phyloP scores from a whole-genome alignment of 2,888 invertebrate species.

The Hypercompe scribonia region DNA sequence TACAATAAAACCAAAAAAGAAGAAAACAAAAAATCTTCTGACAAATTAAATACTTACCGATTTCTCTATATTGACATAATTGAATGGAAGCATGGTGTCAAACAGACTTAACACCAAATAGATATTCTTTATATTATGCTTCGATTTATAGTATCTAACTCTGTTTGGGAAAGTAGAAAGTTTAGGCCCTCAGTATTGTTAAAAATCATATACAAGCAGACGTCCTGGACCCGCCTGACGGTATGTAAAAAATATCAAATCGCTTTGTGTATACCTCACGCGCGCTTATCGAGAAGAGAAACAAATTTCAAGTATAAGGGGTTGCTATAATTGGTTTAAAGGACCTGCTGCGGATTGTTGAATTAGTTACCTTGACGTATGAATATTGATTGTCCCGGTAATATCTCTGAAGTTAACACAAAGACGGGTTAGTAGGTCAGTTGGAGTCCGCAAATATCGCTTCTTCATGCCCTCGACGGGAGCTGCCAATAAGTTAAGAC shows the following conservation, averaged over 20 bases:
- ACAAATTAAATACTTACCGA: background rate
- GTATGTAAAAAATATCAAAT: background rate
- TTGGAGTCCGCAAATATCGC: background rate
- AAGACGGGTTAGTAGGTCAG: background rate
- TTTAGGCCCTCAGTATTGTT: background rate
- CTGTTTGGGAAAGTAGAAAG: background rate
- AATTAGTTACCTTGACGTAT: background rate
- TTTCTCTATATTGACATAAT: too few species aligned
- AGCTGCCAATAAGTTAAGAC: background rate
- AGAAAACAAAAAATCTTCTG: background rate
- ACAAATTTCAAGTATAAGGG: background rate
- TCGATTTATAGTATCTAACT: background rate
- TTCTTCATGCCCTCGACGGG: background rate
- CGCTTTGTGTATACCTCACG: background rate
- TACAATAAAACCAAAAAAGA: background rate
- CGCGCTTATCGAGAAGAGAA: background rate
- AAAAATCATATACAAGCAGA: background rate
- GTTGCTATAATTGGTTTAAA: background rate
- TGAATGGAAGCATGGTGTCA: too few species aligned
- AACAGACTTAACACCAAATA: too few species aligned
- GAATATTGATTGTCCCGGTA: background rate
- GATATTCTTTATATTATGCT: too few species aligned
- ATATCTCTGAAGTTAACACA: background rate
- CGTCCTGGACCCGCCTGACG: background rate
- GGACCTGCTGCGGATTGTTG: background rate